A percentile compares a stretch with the other conserved stretches of the same genome.
phyloP scores from a whole-genome alignment of 2,888 invertebrate genomes.

The Liodrosophila aerea region DNA sequence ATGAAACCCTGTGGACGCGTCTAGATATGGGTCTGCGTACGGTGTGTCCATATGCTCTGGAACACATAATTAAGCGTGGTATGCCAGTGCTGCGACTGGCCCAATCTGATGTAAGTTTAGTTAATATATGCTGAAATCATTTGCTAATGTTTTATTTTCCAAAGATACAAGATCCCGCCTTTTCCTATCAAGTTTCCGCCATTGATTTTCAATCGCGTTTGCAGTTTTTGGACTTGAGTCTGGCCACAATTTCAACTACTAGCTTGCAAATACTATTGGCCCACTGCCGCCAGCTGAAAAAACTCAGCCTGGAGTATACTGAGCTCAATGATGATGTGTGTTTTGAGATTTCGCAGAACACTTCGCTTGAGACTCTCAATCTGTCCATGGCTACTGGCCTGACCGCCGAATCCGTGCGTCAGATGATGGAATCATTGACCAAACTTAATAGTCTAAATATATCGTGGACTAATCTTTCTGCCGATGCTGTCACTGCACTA shows the following conservation, averaged over 20 bases:
- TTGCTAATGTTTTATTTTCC: too few relatives aligned
- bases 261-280: slow-evolving; percentile 85
- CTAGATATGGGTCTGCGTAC: slow-evolving; percentile 90
- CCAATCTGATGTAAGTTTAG: slow-evolving; percentile 89
- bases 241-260: slow-evolving; percentile 89
- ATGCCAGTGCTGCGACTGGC: slow-evolving; percentile 90
- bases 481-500: slow-evolving; percentile 85
- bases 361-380: slow-evolving; percentile 90
- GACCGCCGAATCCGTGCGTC: slow-evolving; percentile 85
- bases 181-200: slow-evolving; percentile 21
- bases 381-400: slow-evolving; percentile 91
- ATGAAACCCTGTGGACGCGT: slow-evolving; percentile 93
- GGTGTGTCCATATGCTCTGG: slow-evolving; percentile 87
- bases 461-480: slow-evolving; percentile 89
- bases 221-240: slow-evolving; percentile 93
- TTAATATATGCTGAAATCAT: too few relatives aligned
- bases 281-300: slow-evolving; percentile 88
- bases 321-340: slow-evolving; percentile 86
- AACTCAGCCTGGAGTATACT: slow-evolving; percentile 93
- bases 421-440: slow-evolving; percentile 84
- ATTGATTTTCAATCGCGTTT: slow-evolving; percentile 84
- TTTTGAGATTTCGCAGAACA: slow-evolving; percentile 86
- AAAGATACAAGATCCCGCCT: slow-evolving; percentile 64
- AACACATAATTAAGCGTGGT: slow-evolving; percentile 89
- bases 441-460: slow-evolving; percentile 87